Base-by-base conservation (phyloP, 2,888 invertebrate genomes). In the Abrostola tripartita region DNA sequence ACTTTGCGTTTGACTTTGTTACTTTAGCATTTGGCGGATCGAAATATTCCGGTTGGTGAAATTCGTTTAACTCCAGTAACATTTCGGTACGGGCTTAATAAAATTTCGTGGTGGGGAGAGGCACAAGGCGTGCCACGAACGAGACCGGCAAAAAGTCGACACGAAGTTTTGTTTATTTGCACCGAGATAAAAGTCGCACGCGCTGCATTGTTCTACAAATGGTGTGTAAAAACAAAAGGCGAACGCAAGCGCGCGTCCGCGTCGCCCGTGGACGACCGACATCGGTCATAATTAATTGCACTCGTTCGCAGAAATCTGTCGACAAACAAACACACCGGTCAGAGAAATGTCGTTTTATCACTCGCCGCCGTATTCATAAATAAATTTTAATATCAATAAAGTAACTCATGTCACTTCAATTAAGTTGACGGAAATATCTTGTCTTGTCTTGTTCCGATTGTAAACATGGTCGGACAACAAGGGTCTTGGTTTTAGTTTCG, bases 211-310 rank as follows among this genome's bases (percentile, higher is more conserved):
- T 93, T 89, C 90, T 89, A 88, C 86, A 91, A 92, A 91, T 88
- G 89, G 87, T 78, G 86, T 74, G 85, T 84, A 90, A 92, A 92
- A 93, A 92, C 90, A 92, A 92, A 93, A 89, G 87, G 79, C 76
- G 78, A 76, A 65, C 80, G 80, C 83, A 73, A 76, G 71, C 75
- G 73, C 67, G 79, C 79, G 81, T 81, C 65, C 73, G 41, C 69
- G 67, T 81, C 79, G 81, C 81, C 65, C 73, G 40, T 68, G 67
- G 82, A 85, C 89, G 86, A 88, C 84, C 84, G 82, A 86, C 89
- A 86, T 89, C 83, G 85, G 83, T 87, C 87, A 89, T 91, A 92
- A 93, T 93, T 93, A 93, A 94, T 94, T 93, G 89, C 88, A 81
- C 82, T 83, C 85, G 82, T 93, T 93, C 92, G 88, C 86, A 89